A percentile compares a stretch with the other conserved stretches of the same genome.
Conservation (phyloP, 2,888 invertebrate species). For the Agrochola litura region DNA sequence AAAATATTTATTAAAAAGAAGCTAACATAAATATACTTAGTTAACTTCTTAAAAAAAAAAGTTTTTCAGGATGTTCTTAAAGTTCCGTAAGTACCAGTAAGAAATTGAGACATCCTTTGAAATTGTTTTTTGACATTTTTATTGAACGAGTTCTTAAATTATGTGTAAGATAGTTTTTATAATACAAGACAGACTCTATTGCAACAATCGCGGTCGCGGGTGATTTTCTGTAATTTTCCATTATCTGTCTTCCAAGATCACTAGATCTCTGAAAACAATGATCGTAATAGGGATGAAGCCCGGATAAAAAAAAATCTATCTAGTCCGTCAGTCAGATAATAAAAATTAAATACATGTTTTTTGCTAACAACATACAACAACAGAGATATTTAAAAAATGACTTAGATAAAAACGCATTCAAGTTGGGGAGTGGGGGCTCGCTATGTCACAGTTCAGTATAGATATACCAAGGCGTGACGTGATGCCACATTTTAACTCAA, state of each 20-base stretch:
- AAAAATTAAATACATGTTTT: too few species aligned
- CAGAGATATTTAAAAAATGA: too few species aligned
- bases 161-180: background rate
- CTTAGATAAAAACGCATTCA: too few species aligned
- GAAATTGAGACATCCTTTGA: background rate
- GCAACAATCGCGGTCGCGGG: background rate
- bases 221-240: background rate
- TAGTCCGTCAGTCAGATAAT: too few species aligned
- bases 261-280: background rate
- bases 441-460: too few species aligned
- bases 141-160: background rate
- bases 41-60: background rate
- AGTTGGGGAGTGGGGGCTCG: too few species aligned
- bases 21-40: background rate
- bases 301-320: too few species aligned
- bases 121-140: background rate
- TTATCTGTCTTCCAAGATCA: background rate
- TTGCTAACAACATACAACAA: too few species aligned
- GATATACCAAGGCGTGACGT: too few species aligned
- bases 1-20: constrained; percentile 11
- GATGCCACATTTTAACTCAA: too few species aligned
- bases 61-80: background rate
- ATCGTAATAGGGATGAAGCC: too few species aligned
- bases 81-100: background rate
- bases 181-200: background rate